These are phyloP conservation scores for Diloba caeruleocephala DNA, from an alignment of 2,888 invertebrate species.

Conservation along the genomic window DNA sequence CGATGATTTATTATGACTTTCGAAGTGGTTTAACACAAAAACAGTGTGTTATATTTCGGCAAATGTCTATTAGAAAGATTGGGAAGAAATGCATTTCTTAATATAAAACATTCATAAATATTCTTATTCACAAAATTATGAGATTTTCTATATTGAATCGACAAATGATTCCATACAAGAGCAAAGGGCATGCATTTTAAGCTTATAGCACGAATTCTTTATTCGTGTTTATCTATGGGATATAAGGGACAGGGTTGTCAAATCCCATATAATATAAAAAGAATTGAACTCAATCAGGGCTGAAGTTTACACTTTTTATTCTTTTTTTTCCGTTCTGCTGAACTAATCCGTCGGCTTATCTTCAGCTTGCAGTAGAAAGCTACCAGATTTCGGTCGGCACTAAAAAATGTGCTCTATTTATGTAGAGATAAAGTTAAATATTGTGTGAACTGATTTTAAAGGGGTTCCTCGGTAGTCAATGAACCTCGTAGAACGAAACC, in stretches of 20 bases:
- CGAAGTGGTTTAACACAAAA: too few species aligned
- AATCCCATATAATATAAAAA: conserved; percentile 59
- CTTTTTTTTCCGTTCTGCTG: conserved; percentile 76
- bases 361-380: conserved; percentile 78
- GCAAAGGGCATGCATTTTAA: conserved; percentile 29
- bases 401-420: conserved; percentile 46
- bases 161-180: conserved; percentile 18
- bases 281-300: conserved; percentile 73
- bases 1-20: too few species aligned
- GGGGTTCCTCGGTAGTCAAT: conserved; percentile 76
- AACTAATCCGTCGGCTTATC: conserved; percentile 85
- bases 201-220: conserved; percentile 38
- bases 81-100: too few species aligned
- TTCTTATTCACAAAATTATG: neutral
- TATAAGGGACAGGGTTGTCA: conserved; percentile 48
- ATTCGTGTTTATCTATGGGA: conserved; percentile 43
- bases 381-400: conserved; percentile 50
- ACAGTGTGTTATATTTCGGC: too few species aligned
- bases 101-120: too few species aligned
- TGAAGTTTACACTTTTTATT: conserved; percentile 73
- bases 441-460: conserved; percentile 52
- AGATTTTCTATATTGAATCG: conserved; percentile 2
- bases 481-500: conserved; percentile 78
- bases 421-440: conserved; percentile 49
- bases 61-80: too few species aligned